A percentile compares a stretch with the other conserved stretches of the same genome.
Conservation (phyloP, 2,888 invertebrate genomes). For the Hofmannophila pseudospretella region DNA sequence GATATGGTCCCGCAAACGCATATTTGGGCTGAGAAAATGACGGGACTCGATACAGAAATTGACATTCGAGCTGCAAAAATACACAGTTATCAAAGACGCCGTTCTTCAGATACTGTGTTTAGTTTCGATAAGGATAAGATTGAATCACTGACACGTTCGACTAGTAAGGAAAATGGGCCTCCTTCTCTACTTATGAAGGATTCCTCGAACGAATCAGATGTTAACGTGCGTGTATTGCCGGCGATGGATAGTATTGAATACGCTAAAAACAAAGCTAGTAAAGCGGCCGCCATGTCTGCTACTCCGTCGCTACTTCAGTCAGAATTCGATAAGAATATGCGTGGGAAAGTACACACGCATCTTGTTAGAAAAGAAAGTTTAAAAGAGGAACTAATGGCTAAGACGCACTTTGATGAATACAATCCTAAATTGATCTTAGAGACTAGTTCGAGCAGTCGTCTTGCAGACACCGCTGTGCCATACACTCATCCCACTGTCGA, state of each 20-base stretch:
- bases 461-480: slow-evolving; percentile 70
- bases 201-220: slow-evolving; percentile 73
- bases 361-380: slow-evolving; percentile 73
- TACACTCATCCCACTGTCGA: slow-evolving; percentile 86
- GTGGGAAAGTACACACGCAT: slow-evolving; percentile 58
- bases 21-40: slow-evolving; percentile 77
- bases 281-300: slow-evolving; percentile 55
- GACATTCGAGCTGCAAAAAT: slow-evolving; percentile 63
- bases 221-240: slow-evolving; percentile 65
- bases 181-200: slow-evolving; percentile 63
- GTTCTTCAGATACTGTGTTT: slow-evolving; percentile 85
- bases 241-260: slow-evolving; percentile 77
- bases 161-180: slow-evolving; percentile 54
- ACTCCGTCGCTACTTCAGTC: slow-evolving; percentile 77
- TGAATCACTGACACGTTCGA: slow-evolving; percentile 81
- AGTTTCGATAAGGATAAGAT: slow-evolving; percentile 88
- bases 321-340: slow-evolving; percentile 78
- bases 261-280: slow-evolving; percentile 74
- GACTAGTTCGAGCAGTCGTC: slow-evolving; percentile 72
- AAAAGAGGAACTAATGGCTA: slow-evolving; percentile 81
- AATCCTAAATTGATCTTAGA: slow-evolving; percentile 81
- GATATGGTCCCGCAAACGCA: slow-evolving; percentile 70
- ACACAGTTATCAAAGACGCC: slow-evolving; percentile 77
- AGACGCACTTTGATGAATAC: slow-evolving; percentile 83
- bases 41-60: slow-evolving; percentile 71